A percentile compares a stretch with the other conserved stretches of the same genome.
Conservation (phyloP, 2,888 invertebrate species). For the Salpingus planirostris region DNA sequence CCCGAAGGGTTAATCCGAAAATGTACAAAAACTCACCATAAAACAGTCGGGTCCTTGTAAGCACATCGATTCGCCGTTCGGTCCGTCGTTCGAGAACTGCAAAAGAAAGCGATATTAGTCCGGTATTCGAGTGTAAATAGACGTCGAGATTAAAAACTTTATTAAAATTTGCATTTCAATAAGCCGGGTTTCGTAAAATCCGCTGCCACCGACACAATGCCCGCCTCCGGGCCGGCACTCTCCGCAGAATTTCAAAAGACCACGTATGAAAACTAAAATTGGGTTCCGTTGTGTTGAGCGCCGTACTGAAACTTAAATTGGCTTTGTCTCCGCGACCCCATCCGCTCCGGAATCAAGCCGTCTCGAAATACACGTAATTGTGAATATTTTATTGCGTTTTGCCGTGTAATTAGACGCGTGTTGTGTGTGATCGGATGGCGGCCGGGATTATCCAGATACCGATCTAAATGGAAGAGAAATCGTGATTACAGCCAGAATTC, state of each 20-base stretch:
- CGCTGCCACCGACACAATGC: slow-evolving; percentile 16
- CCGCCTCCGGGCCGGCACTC: slow-evolving; percentile 11
- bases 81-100: slow-evolving; percentile 56
- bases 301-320: too few species aligned
- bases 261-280: slow-evolving; percentile 12
- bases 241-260: slow-evolving; percentile 10
- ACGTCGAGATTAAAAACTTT: slow-evolving; percentile 21
- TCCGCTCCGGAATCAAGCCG: too few species aligned
- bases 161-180: slow-evolving; percentile 26
- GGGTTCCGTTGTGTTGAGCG: slow-evolving; percentile 5
- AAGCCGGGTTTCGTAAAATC: slow-evolving; percentile 14
- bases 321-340: too few species aligned
- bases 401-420: too few species aligned
- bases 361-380: too few species aligned
- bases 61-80: slow-evolving; percentile 57
- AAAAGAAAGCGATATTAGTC: slow-evolving; percentile 39
- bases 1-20: slow-evolving; percentile 11
- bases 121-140: slow-evolving; percentile 18
- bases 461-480: slow-evolving; percentile 28
- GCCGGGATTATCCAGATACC: slow-evolving; percentile 29
- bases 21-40: slow-evolving; percentile 50
- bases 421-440: slow-evolving; percentile 18
- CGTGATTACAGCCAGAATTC: slow-evolving; percentile 34
- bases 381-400: too few species aligned
- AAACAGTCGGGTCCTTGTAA: slow-evolving; percentile 63